These are phyloP conservation scores for Fissipunctia ypsillon DNA, from an alignment of 2,888 invertebrate genomes.

Conservation along the genomic window DNA sequence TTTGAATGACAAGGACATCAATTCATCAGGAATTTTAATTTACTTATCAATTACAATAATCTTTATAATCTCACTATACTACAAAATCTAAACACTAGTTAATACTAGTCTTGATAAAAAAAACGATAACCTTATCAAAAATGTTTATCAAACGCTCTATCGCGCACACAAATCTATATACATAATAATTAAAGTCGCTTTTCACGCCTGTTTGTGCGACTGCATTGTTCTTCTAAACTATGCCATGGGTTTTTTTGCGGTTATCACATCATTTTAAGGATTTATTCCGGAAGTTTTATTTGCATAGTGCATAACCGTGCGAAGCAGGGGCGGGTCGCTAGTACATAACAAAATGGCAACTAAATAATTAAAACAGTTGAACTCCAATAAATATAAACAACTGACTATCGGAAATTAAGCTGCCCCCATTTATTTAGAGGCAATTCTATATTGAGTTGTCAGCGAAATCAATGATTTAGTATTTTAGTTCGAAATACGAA, in stretches of 20 bases:
- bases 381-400: constrained; percentile 14
- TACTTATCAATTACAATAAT: not conserved
- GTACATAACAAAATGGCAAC: constrained; percentile 1
- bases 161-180: not conserved
- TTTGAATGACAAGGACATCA: not conserved
- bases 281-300: not conserved
- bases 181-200: no score
- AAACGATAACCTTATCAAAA: not conserved
- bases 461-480: constrained; percentile 41
- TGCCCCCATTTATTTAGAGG: constrained; percentile 37
- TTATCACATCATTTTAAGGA: not conserved
- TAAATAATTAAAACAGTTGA: constrained; percentile 17
- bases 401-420: constrained; percentile 40
- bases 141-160: not conserved
- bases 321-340: no score
- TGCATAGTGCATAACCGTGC: no score
- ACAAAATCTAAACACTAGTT: not conserved
- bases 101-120: not conserved
- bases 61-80: not conserved
- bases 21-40: not conserved
- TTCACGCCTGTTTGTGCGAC: not conserved
- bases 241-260: not conserved
- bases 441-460: constrained; percentile 25
- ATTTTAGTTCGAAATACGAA: constrained; percentile 47
- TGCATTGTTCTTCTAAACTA: not conserved